Evolutionary conservation across 2,888 invertebrate genomes (phyloP).

Genomic region (Oscheius sp.): DNA sequence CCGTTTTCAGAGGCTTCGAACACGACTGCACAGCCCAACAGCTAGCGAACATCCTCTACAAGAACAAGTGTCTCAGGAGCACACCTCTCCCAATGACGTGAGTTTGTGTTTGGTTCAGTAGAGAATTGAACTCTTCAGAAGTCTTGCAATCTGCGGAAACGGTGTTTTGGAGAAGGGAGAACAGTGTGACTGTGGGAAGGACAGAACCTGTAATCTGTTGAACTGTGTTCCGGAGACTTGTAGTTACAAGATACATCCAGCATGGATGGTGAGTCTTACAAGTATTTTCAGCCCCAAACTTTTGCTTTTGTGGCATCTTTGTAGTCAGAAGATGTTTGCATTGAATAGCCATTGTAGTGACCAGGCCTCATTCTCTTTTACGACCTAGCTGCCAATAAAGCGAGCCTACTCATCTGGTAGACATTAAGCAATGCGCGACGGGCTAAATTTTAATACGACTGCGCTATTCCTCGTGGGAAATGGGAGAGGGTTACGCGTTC

Average conservation of each 20-base stretch:
- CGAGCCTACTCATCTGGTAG: no score
- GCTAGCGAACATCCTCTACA: conserved; percentile 65
- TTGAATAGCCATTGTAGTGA: no score
- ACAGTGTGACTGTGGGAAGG: conserved; percentile 70
- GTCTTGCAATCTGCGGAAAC: conserved; percentile 39
- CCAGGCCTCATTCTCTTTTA: no score
- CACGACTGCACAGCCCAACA: conserved; percentile 71
- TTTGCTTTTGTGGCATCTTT: background rate
- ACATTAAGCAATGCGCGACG: no score
- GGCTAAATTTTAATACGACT: no score
- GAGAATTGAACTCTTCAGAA: conserved; percentile 11
- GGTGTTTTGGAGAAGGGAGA: conserved; percentile 52
- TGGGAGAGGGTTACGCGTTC: no score
- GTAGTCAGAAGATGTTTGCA: no score
- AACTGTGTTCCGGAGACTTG: conserved; percentile 66
- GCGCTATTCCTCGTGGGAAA: no score
- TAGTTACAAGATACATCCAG: conserved; percentile 51
- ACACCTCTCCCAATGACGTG: conserved; percentile 23
- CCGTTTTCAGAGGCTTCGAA: conserved; percentile 68
- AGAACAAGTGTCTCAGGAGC: conserved; percentile 62
- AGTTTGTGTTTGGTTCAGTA: background rate
- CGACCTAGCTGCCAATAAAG: no score
- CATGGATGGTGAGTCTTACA: conserved; percentile 48
- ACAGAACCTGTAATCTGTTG: conserved; percentile 50
- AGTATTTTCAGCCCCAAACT: background rate